These are phyloP conservation scores for Pseudomyrmex pallidus DNA, from an alignment of 1,140 invertebrate species.

Conservation along the genomic window DNA sequence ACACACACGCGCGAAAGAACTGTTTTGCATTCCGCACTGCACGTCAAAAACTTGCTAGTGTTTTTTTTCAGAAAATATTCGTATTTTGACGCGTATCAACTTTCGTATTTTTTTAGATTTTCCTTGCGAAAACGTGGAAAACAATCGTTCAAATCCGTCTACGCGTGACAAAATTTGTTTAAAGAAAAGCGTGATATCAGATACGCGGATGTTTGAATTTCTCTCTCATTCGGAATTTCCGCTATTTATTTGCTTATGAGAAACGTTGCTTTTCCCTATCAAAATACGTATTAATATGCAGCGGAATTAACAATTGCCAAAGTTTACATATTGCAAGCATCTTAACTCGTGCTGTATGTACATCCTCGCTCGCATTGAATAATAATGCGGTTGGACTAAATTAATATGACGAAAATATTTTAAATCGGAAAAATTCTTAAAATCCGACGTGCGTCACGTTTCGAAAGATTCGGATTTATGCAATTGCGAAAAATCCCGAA, in stretches of 20 bases:
- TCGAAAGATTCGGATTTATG: constrained; percentile 21
- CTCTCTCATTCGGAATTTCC: neutral
- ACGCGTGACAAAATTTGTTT: neutral
- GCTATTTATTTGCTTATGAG: constrained; percentile 21
- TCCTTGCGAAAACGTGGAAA: neutral
- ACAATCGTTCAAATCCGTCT: neutral
- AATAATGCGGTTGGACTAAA: neutral
- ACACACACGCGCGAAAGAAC: neutral
- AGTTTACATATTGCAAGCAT: neutral
- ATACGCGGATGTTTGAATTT: neutral
- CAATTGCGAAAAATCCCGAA: constrained; percentile 16
- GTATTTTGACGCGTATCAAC: neutral
- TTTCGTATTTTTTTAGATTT: constrained; percentile 15
- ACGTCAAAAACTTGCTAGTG: too few relatives aligned
- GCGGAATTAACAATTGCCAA: constrained; percentile 14
- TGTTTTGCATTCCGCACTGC: neutral
- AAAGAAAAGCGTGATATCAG: neutral
- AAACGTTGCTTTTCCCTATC: neutral
- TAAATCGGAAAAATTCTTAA: neutral
- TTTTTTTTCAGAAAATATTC: constrained; percentile 1
- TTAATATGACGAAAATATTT: neutral
- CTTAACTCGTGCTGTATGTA: too few relatives aligned
- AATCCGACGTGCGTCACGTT: neutral
- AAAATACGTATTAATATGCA: neutral
- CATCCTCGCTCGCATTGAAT: neutral